Evolutionary conservation across 2,888 invertebrate genomes (phyloP).

Genomic region (Melipona beecheii): DNA sequence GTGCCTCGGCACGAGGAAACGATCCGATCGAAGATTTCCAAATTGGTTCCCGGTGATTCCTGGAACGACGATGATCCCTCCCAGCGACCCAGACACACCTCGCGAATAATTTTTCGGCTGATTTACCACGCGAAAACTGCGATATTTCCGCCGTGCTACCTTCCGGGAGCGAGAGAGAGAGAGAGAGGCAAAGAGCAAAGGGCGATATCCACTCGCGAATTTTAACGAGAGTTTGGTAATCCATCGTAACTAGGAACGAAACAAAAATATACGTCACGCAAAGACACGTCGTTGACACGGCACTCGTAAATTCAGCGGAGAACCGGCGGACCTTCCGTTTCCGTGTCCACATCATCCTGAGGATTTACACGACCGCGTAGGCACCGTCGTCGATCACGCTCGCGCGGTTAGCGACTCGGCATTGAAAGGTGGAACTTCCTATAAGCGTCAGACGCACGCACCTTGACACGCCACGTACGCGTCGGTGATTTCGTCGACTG

Average conservation of each 20-base stretch:
- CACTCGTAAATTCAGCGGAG: slow-evolving; percentile 5
- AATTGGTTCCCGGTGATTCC: too few relatives aligned
- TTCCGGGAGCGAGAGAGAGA: slow-evolving; percentile 24
- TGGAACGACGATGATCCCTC: slow-evolving; percentile 7
- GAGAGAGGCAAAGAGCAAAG: not conserved
- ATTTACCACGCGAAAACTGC: not conserved
- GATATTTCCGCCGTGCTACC: not conserved
- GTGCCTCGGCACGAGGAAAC: not conserved
- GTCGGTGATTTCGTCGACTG: too few relatives aligned
- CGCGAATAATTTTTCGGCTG: not conserved
- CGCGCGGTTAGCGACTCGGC: too few relatives aligned
- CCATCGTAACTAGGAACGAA: too few relatives aligned
- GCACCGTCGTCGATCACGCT: too few relatives aligned
- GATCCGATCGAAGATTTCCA: not conserved
- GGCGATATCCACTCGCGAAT: slow-evolving; percentile 65
- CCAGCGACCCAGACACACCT: not conserved
- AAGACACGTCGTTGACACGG: too few relatives aligned
- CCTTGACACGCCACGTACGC: too few relatives aligned
- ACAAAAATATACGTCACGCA: too few relatives aligned
- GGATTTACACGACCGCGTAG: not conserved
- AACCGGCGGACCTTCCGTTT: not conserved
- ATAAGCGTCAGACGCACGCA: too few relatives aligned
- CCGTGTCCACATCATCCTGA: not conserved
- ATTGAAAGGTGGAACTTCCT: too few relatives aligned
- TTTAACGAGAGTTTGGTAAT: slow-evolving; percentile 72